phyloP scores from a whole-genome alignment of 92 coral and sea anemone genomes.

The Porites divaricata region DNA sequence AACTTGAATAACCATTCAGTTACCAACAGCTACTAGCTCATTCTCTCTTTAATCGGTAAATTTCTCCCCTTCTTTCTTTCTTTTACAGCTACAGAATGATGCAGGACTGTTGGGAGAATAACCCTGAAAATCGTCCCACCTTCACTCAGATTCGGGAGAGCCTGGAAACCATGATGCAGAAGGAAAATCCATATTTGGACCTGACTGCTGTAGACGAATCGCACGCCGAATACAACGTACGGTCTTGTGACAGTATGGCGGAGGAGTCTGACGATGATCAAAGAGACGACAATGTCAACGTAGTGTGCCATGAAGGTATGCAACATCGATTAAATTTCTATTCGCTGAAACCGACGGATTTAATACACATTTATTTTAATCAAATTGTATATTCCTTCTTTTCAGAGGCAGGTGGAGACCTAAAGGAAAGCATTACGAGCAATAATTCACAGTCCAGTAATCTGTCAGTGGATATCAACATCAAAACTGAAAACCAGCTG shows the following conservation, averaged over 20 bases:
- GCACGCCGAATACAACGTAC: slow-evolving; percentile 68
- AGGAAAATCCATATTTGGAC: slow-evolving; percentile 79
- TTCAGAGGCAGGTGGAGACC: background rate
- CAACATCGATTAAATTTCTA: background rate
- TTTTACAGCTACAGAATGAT: slow-evolving; percentile 67
- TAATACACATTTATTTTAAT: background rate
- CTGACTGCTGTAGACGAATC: slow-evolving; percentile 74
- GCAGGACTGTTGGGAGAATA: slow-evolving; percentile 73
- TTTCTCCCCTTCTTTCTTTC: too few relatives aligned
- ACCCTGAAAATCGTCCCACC: slow-evolving; percentile 70
- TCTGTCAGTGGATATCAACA: background rate
- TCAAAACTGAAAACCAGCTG: background rate
- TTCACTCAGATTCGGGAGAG: slow-evolving; percentile 57
- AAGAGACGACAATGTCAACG: background rate
- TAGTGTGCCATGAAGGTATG: background rate
- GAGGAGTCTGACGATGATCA: slow-evolving; percentile 27
- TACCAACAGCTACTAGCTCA: too few relatives aligned
- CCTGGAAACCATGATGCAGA: slow-evolving; percentile 73
- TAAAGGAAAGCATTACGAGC: background rate
- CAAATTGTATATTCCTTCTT: background rate
- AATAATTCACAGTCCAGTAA: background rate
- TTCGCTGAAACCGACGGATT: background rate
- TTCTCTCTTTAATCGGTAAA: background rate
- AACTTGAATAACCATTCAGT: too few relatives aligned
- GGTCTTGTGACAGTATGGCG: slow-evolving; percentile 70